A percentile compares a stretch with the other conserved stretches of the same genome.
phyloP scores from a whole-genome alignment of 2,797 vertebrate species.

The Tympanoctomys barrerae region DNA sequence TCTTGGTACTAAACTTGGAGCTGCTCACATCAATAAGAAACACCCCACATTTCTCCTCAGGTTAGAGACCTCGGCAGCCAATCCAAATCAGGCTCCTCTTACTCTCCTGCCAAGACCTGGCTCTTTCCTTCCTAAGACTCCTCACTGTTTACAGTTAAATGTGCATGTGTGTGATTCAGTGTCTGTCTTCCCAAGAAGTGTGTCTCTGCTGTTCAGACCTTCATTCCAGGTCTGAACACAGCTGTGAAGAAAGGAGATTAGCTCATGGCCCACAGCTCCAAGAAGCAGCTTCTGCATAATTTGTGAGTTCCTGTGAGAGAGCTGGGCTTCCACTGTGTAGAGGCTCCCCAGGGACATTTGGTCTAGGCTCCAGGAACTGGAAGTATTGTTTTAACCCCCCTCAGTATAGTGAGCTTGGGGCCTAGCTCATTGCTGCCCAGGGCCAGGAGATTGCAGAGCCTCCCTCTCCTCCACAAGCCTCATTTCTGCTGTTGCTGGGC shows the following conservation, averaged over 20 bases:
- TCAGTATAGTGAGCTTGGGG: conserved; percentile 64
- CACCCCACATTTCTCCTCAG: conserved; percentile 92
- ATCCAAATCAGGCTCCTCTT: not conserved
- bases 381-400: conserved; percentile 79
- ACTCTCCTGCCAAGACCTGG: not conserved
- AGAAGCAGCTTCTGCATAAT: conserved; percentile 65
- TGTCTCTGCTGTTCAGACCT: conserved; percentile 15
- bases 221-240: conserved; percentile 25
- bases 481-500: conserved; percentile 79
- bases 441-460: conserved; percentile 70
- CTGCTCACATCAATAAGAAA: conserved; percentile 94
- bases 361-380: conserved; percentile 71
- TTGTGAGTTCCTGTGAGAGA: conserved; percentile 67
- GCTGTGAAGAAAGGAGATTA: conserved; percentile 37
- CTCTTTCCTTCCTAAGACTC: not conserved
- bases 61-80: conserved; percentile 88
- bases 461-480: conserved; percentile 61
- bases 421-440: conserved; percentile 73
- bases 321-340: conserved; percentile 56
- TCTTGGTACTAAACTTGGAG: conserved; percentile 94
- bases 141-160: not conserved
- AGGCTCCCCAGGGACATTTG: conserved; percentile 61
- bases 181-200: not conserved
- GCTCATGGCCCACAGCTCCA: conserved; percentile 52
- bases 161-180: not conserved